A percentile compares a stretch with the other conserved stretches of the same genome.
phyloP scores from a whole-genome alignment of 2,888 invertebrate species.

The Heteromyza rotundicornis region DNA sequence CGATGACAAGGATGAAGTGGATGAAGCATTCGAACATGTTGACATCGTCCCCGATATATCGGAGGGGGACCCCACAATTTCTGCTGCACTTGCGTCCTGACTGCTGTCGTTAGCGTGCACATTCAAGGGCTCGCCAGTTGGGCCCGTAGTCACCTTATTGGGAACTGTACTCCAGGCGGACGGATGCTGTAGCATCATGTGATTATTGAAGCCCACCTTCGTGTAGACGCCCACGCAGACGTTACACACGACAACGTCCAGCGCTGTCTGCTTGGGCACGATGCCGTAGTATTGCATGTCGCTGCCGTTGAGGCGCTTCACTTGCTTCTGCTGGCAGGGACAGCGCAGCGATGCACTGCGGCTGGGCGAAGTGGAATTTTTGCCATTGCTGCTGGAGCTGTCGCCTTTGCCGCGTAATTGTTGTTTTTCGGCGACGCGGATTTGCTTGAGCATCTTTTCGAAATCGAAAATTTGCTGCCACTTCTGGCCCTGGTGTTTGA shows the following conservation, averaged over 20 bases:
- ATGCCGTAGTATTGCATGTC: conserved; percentile 79
- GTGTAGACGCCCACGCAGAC: conserved; percentile 79
- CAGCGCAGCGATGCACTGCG: conserved; percentile 6
- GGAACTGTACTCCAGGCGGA: conserved; percentile 47
- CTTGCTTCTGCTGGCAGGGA: conserved; percentile 37
- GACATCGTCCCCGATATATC: conserved; percentile 40
- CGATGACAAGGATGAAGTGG: conserved; percentile 59
- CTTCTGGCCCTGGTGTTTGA: conserved; percentile 45
- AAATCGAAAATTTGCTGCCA: conserved; percentile 55
- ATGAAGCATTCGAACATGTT: conserved; percentile 41
- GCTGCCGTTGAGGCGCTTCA: conserved; percentile 66
- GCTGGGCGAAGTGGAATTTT: conserved; percentile 3
- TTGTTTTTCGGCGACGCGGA: conserved; percentile 49
- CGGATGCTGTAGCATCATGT: conserved; percentile 69
- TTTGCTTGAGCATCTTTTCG: conserved; percentile 52
- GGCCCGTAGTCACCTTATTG: conserved; percentile 35
- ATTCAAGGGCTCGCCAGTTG: conserved; percentile 9
- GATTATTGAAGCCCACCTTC: conserved; percentile 78
- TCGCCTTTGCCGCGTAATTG: conserved; percentile 35
- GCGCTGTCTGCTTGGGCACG: conserved; percentile 78
- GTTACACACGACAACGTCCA: conserved; percentile 80
- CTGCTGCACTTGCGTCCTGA: conserved; percentile 24
- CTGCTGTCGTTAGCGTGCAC: conserved; percentile 1
- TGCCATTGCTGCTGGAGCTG: not conserved
- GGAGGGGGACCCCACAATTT: conserved; percentile 37